Evolutionary conservation across 2,888 invertebrate species (phyloP), one percentile per base, ranked within the genome.

Genomic region (Gortyna flavago): DNA sequence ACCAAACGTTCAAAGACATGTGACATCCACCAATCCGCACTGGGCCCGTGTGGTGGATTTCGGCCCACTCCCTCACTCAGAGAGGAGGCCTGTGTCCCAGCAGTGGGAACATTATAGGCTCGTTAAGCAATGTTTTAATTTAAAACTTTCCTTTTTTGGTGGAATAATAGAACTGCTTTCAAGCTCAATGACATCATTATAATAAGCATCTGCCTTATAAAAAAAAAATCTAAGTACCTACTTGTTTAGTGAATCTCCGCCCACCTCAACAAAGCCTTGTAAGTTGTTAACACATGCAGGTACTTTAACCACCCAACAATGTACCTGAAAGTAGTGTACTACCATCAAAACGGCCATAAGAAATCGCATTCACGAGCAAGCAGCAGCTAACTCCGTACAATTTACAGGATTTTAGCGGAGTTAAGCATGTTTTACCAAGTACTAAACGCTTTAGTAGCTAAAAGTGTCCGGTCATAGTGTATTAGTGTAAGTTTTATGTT

Each of bases 401-500:
- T 82, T 70, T 80, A 66, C 86, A 75, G 77, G 79, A 79, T 81
- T 84, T 81, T 72, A 85, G 64, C 66, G 8, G 32, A 85, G 80
- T 82, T 82, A 67, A 79, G 75, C 66, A 76, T 77, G 81, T 85
- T 86, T 80, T 57, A 84, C 76, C 69, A 79, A 88, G 83, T 70
- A 76, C 83, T 87, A 83, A 87, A 87, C 85, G 83, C 62, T 87
- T 88, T 87, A 81, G 83, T 75, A 77, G 79, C 69, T 83, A 79
- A 85, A 87, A 83, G 79, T 83, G 85, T 81, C 83, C 75, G 32
- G 80, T 74, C 85, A 73, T 86, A 83, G 72, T 64, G 72, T 81
- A 77, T 77, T 78, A 83, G 85, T 71, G 72, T 80, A 85, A 87
- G 85, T 88, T 87, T 87, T 86, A 88, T 88, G 85, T 75, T 78